Base-by-base conservation (phyloP, 2,888 invertebrate genomes). In the Pimpla rufipes region DNA sequence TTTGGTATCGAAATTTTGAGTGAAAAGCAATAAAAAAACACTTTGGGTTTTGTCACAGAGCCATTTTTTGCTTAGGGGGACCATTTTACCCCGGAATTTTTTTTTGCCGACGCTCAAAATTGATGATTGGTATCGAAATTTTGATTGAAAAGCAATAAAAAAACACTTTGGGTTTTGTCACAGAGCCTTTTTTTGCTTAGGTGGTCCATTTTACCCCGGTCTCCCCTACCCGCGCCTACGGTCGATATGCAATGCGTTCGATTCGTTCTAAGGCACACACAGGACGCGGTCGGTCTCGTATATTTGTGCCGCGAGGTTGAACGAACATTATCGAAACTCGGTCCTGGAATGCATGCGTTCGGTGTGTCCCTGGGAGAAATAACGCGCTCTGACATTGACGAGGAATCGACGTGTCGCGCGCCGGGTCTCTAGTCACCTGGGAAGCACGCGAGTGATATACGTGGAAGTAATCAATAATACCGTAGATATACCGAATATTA, bases 231-330 rank as follows among this genome's bases (percentile, higher is more conserved):
- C n/a, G n/a, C n/a, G n/a, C n/a, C n/a, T n/a, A n/a, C n/a, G 37
- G 16, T 16, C 8, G 16, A 59, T 13, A 21, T 40, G 62, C 66
- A 16, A n/a, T 29, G 21, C 11, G 37, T 42, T 23, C 18, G 40
- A 42, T n/a, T 23, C 42, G 71, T 66, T 57, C 45, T n/a, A 47
- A 81, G 45, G 55, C 45, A 42, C 13, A 50, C 35, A 35, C 5
- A 55, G 11, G 10, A 52, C 35, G 35, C 37, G 11, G 13, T 7
- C 37, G 8, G 16, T 10, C 21, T n/a, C 23, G 40, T 8, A 74
- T 85, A 82, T 84, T 84, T 82, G 82, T 79, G 78, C 82, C 68
- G 80, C 68, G 83, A 77, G 74, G 79, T 73, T 80, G 40, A 18
- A 68, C 68, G 57, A 59, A 16, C 8, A 35, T 59, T 59, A 35